phyloP scores from a whole-genome alignment of 2,113 vertebrate species.

The Delphinapterus leucas region DNA sequence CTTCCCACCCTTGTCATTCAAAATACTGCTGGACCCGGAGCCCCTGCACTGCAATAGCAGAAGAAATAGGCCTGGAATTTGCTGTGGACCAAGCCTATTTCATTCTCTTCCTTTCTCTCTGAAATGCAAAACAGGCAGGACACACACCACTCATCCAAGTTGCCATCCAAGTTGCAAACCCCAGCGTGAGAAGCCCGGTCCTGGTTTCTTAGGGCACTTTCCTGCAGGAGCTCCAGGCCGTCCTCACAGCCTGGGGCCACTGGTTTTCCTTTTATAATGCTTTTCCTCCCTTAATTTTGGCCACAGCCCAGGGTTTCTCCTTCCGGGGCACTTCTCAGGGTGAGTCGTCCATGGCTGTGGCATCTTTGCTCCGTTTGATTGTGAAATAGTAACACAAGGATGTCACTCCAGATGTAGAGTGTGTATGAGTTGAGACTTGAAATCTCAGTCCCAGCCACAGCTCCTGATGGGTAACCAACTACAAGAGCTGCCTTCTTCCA shows the following conservation, averaged over 20 bases:
- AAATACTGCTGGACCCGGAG: fast-evolving
- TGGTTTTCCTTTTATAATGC: not conserved
- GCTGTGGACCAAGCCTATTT: not conserved
- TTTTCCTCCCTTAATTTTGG: not conserved
- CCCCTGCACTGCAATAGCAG: not conserved
- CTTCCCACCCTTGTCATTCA: not conserved
- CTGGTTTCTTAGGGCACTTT: not conserved
- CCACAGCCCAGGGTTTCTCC: not conserved
- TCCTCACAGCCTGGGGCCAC: too few relatives aligned
- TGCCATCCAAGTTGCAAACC: fast-evolving
- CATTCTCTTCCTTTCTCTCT: not conserved
- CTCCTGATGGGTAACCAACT: not conserved
- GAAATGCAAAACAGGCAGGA: not conserved
- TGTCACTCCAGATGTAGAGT: too few relatives aligned
- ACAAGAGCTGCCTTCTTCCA: not conserved
- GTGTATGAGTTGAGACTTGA: not conserved
- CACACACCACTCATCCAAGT: fast-evolving
- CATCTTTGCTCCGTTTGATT: not conserved
- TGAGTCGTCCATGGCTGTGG: fast-evolving
- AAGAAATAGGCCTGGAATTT: not conserved
- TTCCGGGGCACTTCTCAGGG: not conserved
- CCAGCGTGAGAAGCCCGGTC: fast-evolving
- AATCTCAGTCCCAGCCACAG: not conserved
- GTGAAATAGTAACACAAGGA: not conserved
- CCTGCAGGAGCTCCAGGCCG: not conserved